Evolutionary conservation across 2,113 vertebrate species (phyloP).

Genomic region (Oreotrochilus melanogaster): DNA sequence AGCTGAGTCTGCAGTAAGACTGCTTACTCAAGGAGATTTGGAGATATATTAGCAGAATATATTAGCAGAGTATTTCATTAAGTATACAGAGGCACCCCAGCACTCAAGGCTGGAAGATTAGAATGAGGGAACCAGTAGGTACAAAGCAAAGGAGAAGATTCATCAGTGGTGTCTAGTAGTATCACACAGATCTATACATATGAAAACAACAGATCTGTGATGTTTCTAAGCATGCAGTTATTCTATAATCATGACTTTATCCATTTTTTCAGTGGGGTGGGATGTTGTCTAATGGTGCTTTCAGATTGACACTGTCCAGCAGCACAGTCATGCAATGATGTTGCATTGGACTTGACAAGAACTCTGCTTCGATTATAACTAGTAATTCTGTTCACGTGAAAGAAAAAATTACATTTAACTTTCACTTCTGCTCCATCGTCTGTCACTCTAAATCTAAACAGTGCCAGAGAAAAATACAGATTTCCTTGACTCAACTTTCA

Average conservation of each 20-base stretch:
- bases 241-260: not conserved
- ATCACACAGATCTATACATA: not conserved
- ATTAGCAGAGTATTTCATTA: constrained; percentile 75
- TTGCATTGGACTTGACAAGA: not conserved
- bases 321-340: not conserved
- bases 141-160: constrained; percentile 33
- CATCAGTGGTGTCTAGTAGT: not conserved
- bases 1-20: constrained; percentile 79
- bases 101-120: constrained; percentile 73
- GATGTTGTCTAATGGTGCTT: not conserved
- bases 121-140: constrained; percentile 34
- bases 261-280: fast-evolving
- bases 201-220: not conserved
- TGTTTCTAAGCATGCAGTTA: not conserved
- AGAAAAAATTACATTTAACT: not conserved
- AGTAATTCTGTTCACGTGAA: not conserved
- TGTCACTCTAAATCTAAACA: not conserved
- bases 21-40: constrained; percentile 76
- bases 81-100: constrained; percentile 69
- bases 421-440: not conserved
- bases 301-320: not conserved
- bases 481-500: not conserved
- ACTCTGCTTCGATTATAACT: not conserved
- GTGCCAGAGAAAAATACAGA: not conserved
- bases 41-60: constrained; percentile 79